phyloP scores from a whole-genome alignment of 2,888 invertebrate species.

The Ectemnius cavifrons region DNA sequence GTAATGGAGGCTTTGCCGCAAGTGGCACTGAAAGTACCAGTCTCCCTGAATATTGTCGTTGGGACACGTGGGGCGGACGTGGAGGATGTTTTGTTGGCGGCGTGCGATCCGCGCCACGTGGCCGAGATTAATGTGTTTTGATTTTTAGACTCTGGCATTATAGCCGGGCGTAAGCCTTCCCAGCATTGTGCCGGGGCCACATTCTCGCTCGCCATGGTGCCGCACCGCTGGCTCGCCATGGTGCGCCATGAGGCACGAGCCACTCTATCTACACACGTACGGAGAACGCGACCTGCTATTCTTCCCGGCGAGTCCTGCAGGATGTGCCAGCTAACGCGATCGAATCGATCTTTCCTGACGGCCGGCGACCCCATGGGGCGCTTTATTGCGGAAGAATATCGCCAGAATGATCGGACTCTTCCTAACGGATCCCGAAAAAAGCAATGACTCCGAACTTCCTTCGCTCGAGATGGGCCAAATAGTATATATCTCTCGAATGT shows the following conservation, averaged over 20 bases:
- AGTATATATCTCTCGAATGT: too few relatives aligned
- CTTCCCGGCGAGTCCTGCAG: slow-evolving; percentile 31
- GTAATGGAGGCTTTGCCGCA: slow-evolving; percentile 24
- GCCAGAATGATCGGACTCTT: slow-evolving; percentile 16
- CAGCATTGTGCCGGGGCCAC: slow-evolving; percentile 60
- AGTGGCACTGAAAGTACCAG: slow-evolving; percentile 38
- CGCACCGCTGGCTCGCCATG: slow-evolving; percentile 42
- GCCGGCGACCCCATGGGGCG: slow-evolving; percentile 10
- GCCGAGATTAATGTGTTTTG: slow-evolving; percentile 77
- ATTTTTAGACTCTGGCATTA: slow-evolving; percentile 76
- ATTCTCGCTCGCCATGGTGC: slow-evolving; percentile 45
- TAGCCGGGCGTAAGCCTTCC: slow-evolving; percentile 66
- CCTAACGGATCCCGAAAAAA: slow-evolving; percentile 17
- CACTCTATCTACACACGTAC: slow-evolving; percentile 29
- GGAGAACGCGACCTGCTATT: not conserved
- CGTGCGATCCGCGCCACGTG: slow-evolving; percentile 77
- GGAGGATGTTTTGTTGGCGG: slow-evolving; percentile 63
- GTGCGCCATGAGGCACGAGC: slow-evolving; percentile 32
- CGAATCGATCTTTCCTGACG: slow-evolving; percentile 49
- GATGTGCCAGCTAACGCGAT: slow-evolving; percentile 31
- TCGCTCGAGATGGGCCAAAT: not conserved
- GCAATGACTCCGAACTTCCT: slow-evolving; percentile 2
- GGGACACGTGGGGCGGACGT: slow-evolving; percentile 42
- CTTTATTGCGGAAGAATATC: slow-evolving; percentile 32
- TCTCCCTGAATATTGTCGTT: slow-evolving; percentile 20